Conservation (phyloP, 2,113 vertebrate species). For the Platichthys stellatus region DNA sequence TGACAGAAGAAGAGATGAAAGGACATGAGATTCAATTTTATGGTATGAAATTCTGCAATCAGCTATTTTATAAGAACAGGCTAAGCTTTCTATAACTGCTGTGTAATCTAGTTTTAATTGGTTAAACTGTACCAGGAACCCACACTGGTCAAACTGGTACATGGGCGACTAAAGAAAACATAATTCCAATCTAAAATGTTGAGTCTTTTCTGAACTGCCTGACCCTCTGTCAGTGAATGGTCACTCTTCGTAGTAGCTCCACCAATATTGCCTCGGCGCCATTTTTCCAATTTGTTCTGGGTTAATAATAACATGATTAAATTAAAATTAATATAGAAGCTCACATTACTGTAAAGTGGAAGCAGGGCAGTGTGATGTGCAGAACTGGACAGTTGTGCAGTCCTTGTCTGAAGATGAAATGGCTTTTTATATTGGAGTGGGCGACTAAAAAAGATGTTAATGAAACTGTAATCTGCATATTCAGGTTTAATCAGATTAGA, state of each 20-base stretch:
- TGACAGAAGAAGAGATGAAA: not conserved
- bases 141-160: too few relatives aligned
- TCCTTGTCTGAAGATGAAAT: not conserved
- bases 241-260: constrained; percentile 3
- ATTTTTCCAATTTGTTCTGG: constrained; percentile 5
- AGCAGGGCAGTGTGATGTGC: not conserved
- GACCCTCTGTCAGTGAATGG: not conserved
- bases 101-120: too few relatives aligned
- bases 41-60: too few relatives aligned
- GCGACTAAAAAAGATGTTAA: not conserved
- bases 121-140: too few relatives aligned
- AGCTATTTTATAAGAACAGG: too few relatives aligned
- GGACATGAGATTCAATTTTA: too few relatives aligned
- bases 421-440: not conserved
- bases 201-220: not conserved
- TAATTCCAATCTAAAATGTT: not conserved
- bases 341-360: not conserved
- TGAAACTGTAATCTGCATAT: not conserved
- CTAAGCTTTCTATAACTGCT: too few relatives aligned
- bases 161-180: not conserved
- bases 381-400: not conserved
- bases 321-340: constrained; percentile 9
- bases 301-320: not conserved
- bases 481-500: not conserved
- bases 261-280: not conserved